phyloP scores from a whole-genome alignment of 1,140 invertebrate species.

The Drosophila albomicans region DNA sequence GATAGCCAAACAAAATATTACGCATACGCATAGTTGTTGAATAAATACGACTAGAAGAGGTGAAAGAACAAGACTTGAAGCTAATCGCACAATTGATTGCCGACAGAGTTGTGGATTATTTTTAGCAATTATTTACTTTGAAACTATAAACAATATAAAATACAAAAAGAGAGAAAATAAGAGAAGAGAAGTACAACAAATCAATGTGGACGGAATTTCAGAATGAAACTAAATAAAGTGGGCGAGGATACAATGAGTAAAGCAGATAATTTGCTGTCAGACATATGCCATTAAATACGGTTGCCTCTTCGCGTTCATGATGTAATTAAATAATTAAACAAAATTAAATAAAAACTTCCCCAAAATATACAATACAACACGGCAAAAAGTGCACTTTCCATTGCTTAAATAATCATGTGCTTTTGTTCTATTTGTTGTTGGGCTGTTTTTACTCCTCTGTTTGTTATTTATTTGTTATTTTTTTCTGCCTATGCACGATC shows the following conservation, averaged over 20 bases:
- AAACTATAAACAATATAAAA: conserved; percentile 19
- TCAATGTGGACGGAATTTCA: conserved; percentile 41
- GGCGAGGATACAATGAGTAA: conserved; percentile 3
- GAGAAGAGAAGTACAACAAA: conserved; percentile 6
- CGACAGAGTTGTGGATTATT: conserved; percentile 45
- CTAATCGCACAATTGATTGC: conserved; percentile 40
- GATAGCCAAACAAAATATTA: conserved; percentile 68
- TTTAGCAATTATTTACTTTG: conserved; percentile 50
- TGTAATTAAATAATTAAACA: conserved; percentile 69
- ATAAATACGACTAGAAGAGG: conserved; percentile 52
- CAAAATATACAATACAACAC: conserved; percentile 26
- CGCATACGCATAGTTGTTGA: conserved; percentile 76
- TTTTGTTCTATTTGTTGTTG: conserved; percentile 45
- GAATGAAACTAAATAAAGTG: conserved; percentile 26
- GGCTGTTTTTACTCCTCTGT: conserved; percentile 16
- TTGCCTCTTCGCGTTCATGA: conserved; percentile 20
- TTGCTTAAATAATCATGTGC: conserved; percentile 70
- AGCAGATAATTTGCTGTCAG: conserved; percentile 37
- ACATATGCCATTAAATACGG: conserved; percentile 38
- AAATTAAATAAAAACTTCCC: conserved; percentile 38
- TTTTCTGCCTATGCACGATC: conserved; percentile 58
- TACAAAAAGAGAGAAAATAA: not conserved
- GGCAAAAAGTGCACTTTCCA: conserved; percentile 57
- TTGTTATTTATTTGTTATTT: conserved; percentile 27
- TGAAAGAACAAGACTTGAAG: conserved; percentile 48